These are phyloP conservation scores for Pangasius sanitwongsei DNA, from an alignment of 2,797 vertebrate species.

Conservation along the genomic window DNA sequence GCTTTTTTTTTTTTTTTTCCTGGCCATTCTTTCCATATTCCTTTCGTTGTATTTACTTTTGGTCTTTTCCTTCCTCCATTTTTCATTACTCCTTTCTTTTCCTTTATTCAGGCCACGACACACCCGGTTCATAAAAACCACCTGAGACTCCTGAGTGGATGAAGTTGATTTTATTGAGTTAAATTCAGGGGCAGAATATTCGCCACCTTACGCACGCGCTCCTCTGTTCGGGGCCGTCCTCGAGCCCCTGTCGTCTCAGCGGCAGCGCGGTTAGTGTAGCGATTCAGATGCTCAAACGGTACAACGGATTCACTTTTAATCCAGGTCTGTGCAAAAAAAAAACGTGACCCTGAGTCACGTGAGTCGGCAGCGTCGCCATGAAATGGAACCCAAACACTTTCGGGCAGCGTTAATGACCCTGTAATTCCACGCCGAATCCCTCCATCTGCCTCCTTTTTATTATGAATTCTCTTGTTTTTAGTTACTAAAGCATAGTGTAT, in stretches of 20 bases:
- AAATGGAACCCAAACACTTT: too few species aligned
- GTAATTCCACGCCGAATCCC: not conserved
- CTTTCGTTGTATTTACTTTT: not conserved
- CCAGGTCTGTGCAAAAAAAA: not conserved
- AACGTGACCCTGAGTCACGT: not conserved
- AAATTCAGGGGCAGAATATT: slow-evolving; percentile 51
- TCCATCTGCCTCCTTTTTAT: too few species aligned
- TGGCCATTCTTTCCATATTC: not conserved
- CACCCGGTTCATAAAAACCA: not conserved
- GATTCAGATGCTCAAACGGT: not conserved
- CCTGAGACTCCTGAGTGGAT: not conserved
- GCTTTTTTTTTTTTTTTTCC: not conserved
- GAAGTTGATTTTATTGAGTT: slow-evolving; percentile 45
- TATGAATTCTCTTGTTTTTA: not conserved
- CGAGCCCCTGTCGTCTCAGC: slow-evolving; percentile 53
- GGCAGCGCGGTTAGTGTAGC: slow-evolving; percentile 58
- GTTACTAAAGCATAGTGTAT: not conserved
- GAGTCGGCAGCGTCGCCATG: not conserved
- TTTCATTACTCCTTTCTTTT: not conserved
- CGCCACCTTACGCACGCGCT: slow-evolving; percentile 47
- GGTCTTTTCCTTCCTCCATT: not conserved
- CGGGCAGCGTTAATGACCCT: not conserved
- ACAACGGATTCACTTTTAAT: not conserved
- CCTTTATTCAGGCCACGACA: not conserved
- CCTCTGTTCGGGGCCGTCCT: not conserved